Base-by-base conservation (phyloP, 2,797 vertebrate genomes). In the Spea hammondii region DNA sequence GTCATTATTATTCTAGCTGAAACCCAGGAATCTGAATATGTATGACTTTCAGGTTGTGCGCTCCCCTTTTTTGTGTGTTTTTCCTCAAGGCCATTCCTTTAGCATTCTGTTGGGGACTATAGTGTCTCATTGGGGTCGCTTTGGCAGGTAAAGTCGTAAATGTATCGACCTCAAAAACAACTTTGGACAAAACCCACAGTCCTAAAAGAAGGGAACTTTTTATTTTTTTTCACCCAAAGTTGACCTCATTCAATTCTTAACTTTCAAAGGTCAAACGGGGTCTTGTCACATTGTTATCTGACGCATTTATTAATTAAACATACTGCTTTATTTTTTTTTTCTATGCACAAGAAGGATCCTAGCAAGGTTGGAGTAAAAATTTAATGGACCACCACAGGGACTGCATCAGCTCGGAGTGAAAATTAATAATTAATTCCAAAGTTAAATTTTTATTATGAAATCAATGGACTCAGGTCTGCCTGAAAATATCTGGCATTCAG, bases 381-480 rank as follows among this genome's bases (percentile, higher is more conserved):
- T 69, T 70, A 79, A 79, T 54, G 74, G 78, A 62, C 72, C 78
- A 70, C 65, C 72, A 50, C 72, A 12, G 65, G 47, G 65, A 74
- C 78, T 32, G 47, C 7, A 68, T 55, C 65, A 46, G 71, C 71
- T 68, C 51, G 65, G 65, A 74, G 65, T 12, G 9, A 47, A 62
- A 7, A 51, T 79, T 69, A 74, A 79, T 72, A 51, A 66, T 67
- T 70, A 7, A 80, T 65, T 14, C 17, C 3, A 48, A 70, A 48
- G 59, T 75, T 70, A 65, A 54, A 55, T 14, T 75, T 75, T 80
- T 75, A 80, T 75, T 75, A 32, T 32, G 75, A 80, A 80, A 75
- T 80, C 78, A 75, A 80, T 75, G 17, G 59, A 11, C 57, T 80
- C 32, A 13, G 51, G 55, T 17, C 17, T 45, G 53, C 48, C 65